Base-by-base conservation (phyloP, 2,888 invertebrate species). In the Crematogaster levior region DNA sequence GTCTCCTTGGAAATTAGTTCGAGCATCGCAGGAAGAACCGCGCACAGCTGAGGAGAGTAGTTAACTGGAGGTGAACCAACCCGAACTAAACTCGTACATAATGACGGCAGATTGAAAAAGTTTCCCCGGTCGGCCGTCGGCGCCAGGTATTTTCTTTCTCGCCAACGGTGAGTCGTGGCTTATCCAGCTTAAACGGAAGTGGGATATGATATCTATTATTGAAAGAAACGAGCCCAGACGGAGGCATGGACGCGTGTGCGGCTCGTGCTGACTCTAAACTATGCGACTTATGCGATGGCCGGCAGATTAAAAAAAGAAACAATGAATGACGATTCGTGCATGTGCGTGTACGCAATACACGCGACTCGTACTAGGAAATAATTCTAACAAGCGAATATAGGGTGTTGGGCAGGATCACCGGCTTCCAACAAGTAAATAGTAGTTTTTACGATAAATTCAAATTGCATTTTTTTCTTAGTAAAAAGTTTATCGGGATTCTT, bases 61-160 rank as follows among this genome's bases (percentile, higher is more conserved):
- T 86, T 90, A 85, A 84, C 68, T 81, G 66, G 74, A 74, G 82
- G 65, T 48, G 88, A 87, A 74, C 60, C 81, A 74, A 82, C 77
- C 70, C 24, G 75, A 80, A 85, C 88, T 88, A 86, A 90, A 89
- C 89, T 90, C 84, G 85, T 83, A 87, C 88, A 92, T 93, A 93
- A 93, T 93, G 92, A 92, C 89, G 89, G 87, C 89, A 92, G 91
- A 93, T 93, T 93, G 91, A 92, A 93, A 93, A 93, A 93, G 91
- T 93, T 93, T 92, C 84, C 51, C 72, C 75, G 84, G 66, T 65
- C 40, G 53, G 68, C 61, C 73, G 83, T 37, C 56, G 66, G 63
- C 60, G 70, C 80, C 74, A 70, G 83, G 65, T 73, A 87, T 86
- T 86, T 86, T 87, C 88, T 86, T 85, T 86, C 83, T 85, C 75